These are phyloP conservation scores for Pogonomyrmex californicus DNA, from an alignment of 1,140 invertebrate genomes.

Conservation along the genomic window DNA sequence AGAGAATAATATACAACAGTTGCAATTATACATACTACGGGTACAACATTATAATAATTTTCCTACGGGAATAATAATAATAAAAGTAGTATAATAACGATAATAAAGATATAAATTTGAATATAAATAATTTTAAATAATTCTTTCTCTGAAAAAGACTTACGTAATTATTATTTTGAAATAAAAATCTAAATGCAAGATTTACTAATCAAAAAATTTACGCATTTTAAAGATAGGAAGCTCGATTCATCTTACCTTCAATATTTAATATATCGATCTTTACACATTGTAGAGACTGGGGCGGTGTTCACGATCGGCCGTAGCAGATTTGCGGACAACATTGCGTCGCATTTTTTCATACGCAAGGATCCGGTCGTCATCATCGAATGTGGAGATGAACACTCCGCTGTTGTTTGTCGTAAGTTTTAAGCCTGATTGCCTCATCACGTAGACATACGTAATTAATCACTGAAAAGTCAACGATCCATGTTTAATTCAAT, in stretches of 20 bases:
- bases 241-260: conserved; percentile 31
- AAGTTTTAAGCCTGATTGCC: conserved; percentile 77
- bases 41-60: not conserved
- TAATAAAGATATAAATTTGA: not conserved
- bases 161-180: not conserved
- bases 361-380: conserved; percentile 91
- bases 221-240: not conserved
- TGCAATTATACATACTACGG: not conserved
- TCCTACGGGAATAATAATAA: not conserved
- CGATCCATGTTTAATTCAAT: not conserved
- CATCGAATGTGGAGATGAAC: conserved; percentile 92
- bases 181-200: not conserved
- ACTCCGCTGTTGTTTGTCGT: conserved; percentile 92
- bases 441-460: not conserved
- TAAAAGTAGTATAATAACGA: not conserved
- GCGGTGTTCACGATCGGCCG: conserved; percentile 93
- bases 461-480: not conserved
- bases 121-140: not conserved
- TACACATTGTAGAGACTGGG: conserved; percentile 89
- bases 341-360: conserved; percentile 93
- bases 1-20: conserved; percentile 7
- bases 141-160: not conserved
- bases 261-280: conserved; percentile 60
- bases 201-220: conserved; percentile 29
- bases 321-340: conserved; percentile 92